Evolutionary conservation across 1,140 invertebrate genomes (phyloP), one percentile per base, ranked within the genome.

Genomic region (Drosophila serrata): DNA sequence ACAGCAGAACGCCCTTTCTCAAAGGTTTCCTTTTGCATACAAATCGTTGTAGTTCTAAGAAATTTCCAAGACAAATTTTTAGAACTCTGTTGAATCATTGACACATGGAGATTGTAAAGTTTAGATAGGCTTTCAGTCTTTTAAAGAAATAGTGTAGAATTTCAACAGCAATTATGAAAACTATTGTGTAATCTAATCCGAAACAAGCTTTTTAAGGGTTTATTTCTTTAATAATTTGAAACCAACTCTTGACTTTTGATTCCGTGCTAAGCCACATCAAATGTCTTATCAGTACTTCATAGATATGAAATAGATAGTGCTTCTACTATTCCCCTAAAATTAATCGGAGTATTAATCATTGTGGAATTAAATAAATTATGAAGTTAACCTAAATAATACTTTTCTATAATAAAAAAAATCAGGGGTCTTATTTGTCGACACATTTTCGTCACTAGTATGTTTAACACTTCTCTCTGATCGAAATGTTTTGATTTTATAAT

Each of bases 1-100:
- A 55, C 51, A 55, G 55, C 19, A 57, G 35, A 57, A 57, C 35
- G 31, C 55, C 55, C 55, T 57, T 40, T 57, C 35, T 17, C 22
- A 22, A 22, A 35, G 13, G 19, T 19, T 19, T 53, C 35, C 8
- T 15, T 31, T 37, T 53, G 13, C 19, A 31, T 37, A n/a, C 19
- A 24, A 37, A 24, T 6, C 13, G 31, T 35, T 1, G 7, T 22
- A 35, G 4, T 19, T 51, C 29, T 51, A 22, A 53, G 49, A 13
- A 53, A 53, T 53, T 53, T 35, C 37, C 7, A 13, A 22, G n/a
- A 13, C 6, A 12, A 51, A 13, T 13, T 33, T 8, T 0, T 15
- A 33, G 29, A 49, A 48, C 27, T 31, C 4, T 17, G 24, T 19
- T 24, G 24, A 24, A 24, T 24, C 24, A 24, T 2, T 29, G 46